Conservation (phyloP, 2,888 invertebrate genomes). For the Drosophila meridionalis region DNA sequence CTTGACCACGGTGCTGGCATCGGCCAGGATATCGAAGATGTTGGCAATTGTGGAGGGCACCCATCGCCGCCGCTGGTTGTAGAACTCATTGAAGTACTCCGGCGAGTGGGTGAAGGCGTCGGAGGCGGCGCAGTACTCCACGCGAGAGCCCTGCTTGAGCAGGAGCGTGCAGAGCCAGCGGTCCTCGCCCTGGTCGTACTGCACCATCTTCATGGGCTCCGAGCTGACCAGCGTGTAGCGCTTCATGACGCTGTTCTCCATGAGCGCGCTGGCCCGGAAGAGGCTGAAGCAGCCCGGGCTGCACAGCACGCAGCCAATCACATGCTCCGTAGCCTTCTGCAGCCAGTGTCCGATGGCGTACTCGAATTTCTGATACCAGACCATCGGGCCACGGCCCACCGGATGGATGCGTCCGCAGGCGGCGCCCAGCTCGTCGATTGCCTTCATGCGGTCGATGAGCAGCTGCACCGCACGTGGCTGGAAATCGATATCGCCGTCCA, state of each 20-base stretch:
- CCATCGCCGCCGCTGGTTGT: conserved; percentile 97
- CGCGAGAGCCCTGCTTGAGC: conserved; percentile 94
- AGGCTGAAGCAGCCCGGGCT: conserved; percentile 97
- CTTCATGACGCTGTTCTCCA: conserved; percentile 96
- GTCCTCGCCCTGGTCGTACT: conserved; percentile 98
- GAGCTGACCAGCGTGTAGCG: conserved; percentile 92
- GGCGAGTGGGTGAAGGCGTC: conserved; percentile 98
- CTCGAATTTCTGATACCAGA: conserved; percentile 95
- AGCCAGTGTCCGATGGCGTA: conserved; percentile 97
- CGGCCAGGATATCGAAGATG: conserved; percentile 93
- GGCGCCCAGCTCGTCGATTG: conserved; percentile 91
- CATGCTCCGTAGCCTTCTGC: conserved; percentile 96
- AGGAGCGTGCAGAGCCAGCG: conserved; percentile 97
- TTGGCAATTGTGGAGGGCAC: conserved; percentile 98
- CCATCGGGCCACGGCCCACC: conserved; percentile 92
- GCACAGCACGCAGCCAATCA: conserved; percentile 95
- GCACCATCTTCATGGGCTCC: conserved; percentile 94
- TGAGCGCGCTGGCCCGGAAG: conserved; percentile 94
- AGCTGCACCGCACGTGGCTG: conserved; percentile 91
- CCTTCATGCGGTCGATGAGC: conserved; percentile 94
- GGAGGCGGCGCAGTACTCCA: conserved; percentile 97
- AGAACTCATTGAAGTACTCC: conserved; percentile 96
- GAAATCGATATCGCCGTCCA: conserved; percentile 96
- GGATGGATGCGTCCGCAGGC: conserved; percentile 97
- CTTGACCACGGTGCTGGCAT: conserved; percentile 91